These are phyloP conservation scores for Frankliniella intonsa DNA, from an alignment of 2,888 invertebrate genomes.

Conservation along the genomic window DNA sequence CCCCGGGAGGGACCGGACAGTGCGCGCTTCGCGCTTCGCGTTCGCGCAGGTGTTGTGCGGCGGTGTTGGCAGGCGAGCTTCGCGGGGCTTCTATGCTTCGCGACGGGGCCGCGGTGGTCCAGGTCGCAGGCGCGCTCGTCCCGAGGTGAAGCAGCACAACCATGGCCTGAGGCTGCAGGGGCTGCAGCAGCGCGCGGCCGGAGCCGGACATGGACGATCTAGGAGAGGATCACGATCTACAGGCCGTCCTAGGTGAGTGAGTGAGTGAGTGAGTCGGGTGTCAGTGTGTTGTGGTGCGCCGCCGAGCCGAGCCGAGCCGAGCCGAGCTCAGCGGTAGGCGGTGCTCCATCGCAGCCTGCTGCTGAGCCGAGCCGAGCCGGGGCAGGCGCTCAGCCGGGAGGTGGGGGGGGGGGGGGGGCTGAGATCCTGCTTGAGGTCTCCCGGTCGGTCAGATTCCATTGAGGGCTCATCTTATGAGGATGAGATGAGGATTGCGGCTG, in stretches of 20 bases:
- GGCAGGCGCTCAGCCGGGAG: neutral
- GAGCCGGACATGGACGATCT: neutral
- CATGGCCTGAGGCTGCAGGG: constrained; percentile 10
- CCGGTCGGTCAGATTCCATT: constrained; percentile 19
- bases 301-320: constrained; percentile 9
- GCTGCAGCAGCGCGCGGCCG: neutral
- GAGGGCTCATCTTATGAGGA: neutral
- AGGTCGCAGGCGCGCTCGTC: neutral
- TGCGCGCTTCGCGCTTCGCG: neutral
- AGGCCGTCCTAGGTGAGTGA: constrained; percentile 7
- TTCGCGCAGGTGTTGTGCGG: neutral
- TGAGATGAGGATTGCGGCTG: neutral
- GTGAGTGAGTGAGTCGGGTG: neutral
- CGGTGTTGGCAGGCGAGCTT: neutral
- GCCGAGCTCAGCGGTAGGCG: constrained; percentile 13
- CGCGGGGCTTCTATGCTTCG: neutral
- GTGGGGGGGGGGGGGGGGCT: neutral
- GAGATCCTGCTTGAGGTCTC: neutral
- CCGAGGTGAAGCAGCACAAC: constrained; percentile 20
- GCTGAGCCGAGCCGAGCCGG: neutral
- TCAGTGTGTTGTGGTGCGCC: neutral
- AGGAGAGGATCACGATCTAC: constrained; percentile 1
- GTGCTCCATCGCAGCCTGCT: neutral
- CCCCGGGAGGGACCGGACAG: neutral
- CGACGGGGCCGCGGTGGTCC: neutral